Percentiles rank a stretch among this genome's conserved stretches.
phyloP scores from a whole-genome alignment of 1,140 invertebrate genomes.

The Leptoteleia sp. region DNA sequence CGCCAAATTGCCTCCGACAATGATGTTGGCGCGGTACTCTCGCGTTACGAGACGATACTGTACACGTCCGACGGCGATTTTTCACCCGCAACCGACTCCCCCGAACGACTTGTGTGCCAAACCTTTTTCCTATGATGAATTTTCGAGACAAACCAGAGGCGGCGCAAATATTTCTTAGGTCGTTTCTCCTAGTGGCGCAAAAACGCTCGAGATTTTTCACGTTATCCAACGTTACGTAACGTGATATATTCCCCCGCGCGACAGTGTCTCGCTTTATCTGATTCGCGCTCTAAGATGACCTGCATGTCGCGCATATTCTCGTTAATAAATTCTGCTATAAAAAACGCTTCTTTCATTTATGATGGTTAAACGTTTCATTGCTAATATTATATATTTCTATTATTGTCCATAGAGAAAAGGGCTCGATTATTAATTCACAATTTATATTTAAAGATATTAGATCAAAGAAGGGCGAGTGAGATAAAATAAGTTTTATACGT shows the following conservation, averaged over 20 bases:
- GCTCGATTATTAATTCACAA: no score
- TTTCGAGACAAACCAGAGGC: constrained; percentile 11
- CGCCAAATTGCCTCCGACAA: constrained; percentile 74
- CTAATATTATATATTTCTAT: no score
- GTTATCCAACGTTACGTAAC: constrained; percentile 10
- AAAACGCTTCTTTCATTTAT: no score
- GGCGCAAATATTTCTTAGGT: constrained; percentile 13
- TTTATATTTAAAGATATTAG: no score
- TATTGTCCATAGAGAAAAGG: no score
- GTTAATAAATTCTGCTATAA: no score
- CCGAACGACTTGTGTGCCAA: constrained; percentile 52
- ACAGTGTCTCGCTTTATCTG: neutral
- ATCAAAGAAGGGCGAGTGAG: no score
- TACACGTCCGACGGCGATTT: constrained; percentile 59
- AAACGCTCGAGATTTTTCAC: constrained; percentile 10
- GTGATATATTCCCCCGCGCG: constrained; percentile 9
- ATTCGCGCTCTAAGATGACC: neutral
- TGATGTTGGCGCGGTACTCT: constrained; percentile 60
- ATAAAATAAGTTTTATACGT: no score
- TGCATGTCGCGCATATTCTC: no score
- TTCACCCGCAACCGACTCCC: constrained; percentile 43
- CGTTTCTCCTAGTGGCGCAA: constrained; percentile 12
- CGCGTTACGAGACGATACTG: constrained; percentile 53
- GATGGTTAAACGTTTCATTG: no score
- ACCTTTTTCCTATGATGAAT: constrained; percentile 52